phyloP scores from a whole-genome alignment of 30 jellyfish, hydroid and myxozoan genomes.

The Pseudorhiza aurosa region DNA sequence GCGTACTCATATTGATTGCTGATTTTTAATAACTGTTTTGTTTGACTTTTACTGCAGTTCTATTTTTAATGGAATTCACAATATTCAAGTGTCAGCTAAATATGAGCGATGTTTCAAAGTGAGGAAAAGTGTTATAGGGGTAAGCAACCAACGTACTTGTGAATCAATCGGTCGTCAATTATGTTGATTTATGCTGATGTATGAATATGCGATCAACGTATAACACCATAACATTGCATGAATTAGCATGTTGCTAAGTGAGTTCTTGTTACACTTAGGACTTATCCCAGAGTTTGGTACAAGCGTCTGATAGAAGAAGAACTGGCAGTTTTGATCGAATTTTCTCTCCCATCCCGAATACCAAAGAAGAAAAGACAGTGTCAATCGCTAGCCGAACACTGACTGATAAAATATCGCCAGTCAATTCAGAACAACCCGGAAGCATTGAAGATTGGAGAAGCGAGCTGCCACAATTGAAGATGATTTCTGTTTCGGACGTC shows the following conservation, averaged over 20 bases:
- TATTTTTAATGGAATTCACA: slow-evolving; percentile 52
- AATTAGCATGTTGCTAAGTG: background rate
- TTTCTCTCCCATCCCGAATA: slow-evolving; percentile 5
- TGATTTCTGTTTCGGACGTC: slow-evolving; percentile 50
- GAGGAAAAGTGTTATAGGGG: background rate
- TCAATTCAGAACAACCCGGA: slow-evolving; percentile 6
- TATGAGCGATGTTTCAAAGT: background rate
- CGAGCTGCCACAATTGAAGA: slow-evolving; percentile 54
- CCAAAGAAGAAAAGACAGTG: slow-evolving; percentile 2
- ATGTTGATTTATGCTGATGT: too few species aligned
- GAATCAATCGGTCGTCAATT: too few species aligned
- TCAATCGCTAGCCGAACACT: slow-evolving; percentile 3
- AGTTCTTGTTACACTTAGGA: background rate
- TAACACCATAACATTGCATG: too few species aligned
- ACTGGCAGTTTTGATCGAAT: slow-evolving; percentile 5
- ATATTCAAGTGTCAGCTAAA: slow-evolving; percentile 38
- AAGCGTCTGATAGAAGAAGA: background rate
- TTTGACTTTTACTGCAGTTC: slow-evolving; percentile 16
- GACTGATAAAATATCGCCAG: slow-evolving; percentile 8
- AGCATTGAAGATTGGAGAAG: slow-evolving; percentile 55
- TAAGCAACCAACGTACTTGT: too few species aligned
- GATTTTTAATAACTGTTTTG: background rate
- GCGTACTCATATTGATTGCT: too few species aligned
- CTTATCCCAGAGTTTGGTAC: background rate
- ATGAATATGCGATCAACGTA: too few species aligned